Evolutionary conservation across 2,113 vertebrate species (phyloP), one percentile per base, ranked within the genome.

Genomic region (Brienomyrus longianalis): DNA sequence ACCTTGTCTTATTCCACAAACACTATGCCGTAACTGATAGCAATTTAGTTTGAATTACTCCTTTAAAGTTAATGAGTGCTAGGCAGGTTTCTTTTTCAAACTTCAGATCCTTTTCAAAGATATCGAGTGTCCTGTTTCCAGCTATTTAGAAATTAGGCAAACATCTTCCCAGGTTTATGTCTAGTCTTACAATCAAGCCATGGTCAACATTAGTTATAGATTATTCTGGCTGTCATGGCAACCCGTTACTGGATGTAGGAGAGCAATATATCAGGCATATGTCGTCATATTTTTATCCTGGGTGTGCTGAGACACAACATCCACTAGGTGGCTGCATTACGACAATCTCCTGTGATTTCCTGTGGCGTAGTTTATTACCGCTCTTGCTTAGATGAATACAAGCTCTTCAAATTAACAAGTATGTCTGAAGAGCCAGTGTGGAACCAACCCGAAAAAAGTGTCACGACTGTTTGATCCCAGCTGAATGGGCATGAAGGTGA

Each of bases 1-100:
- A 31, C 89, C 77, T 83, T 45, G 80, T 89, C 52, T 85, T 51
- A 9, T 85, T 47, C 31, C 59, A 31, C n/a, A 89, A 84, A 89
- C 89, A 89, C 51, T 51, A 59, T 50, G 59, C 23, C 11, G 89
- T 66, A 89, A 89, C 50, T 62, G 89, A 89, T 85, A 85, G 51
- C 39, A 31, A 85, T 54, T 89, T 45, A 59, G 77, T 62, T 89
- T 62, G 52, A 84, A 83, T 89, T 89, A 56, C 77, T 35, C 51
- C 52, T 89, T 89, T 89, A 84, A 84, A 83, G 77, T 85, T 83
- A 89, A 84, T 89, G 89, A 59, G 52, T n/a, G 39, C 39, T 62
- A 39, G 85, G 85, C 50, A 87, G 51, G 39, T 43, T 84, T 85
- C 77, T 15, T 89, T 89, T 85, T 89, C 77, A 84, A 51, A 47